phyloP scores from a whole-genome alignment of 2,888 invertebrate species.

The Hyposoter dolosus region DNA sequence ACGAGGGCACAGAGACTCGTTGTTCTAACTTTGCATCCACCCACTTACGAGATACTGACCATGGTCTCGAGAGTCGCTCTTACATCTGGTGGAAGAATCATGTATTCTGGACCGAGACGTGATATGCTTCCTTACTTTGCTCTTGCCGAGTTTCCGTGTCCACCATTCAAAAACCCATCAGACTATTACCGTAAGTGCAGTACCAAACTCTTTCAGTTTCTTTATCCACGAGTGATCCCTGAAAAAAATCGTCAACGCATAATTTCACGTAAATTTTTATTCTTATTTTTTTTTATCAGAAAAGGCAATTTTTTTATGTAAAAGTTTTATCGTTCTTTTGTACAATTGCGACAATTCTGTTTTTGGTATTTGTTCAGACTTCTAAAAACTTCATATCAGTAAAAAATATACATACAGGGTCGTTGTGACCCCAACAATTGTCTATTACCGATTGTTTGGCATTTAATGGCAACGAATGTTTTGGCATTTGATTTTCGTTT shows the following conservation, averaged over 20 bases:
- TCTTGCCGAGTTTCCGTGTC: constrained; percentile 95
- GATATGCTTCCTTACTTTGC: constrained; percentile 97
- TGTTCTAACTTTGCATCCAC: constrained; percentile 96
- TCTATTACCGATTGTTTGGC: no score
- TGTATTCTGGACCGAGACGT: constrained; percentile 95
- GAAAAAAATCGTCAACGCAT: neutral
- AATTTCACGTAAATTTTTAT: no score
- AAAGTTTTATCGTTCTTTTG: neutral
- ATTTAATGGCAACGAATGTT: no score
- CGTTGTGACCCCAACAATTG: no score
- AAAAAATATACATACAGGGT: no score
- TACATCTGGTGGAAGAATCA: constrained; percentile 95
- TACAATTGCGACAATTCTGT: neutral
- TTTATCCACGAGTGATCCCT: neutral
- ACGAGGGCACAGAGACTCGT: constrained; percentile 90
- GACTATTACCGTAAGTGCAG: constrained; percentile 94
- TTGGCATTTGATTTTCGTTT: no score
- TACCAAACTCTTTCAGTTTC: neutral
- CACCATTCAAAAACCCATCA: constrained; percentile 97
- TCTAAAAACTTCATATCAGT: no score
- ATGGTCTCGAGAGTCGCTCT: constrained; percentile 95
- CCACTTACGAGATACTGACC: constrained; percentile 97
- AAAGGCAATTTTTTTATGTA: neutral
- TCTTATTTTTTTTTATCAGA: no score
- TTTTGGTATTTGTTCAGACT: no score